Evolutionary conservation across 92 coral and sea anemone genomes (phyloP).

Genomic region (Phenganax stokvisi): DNA sequence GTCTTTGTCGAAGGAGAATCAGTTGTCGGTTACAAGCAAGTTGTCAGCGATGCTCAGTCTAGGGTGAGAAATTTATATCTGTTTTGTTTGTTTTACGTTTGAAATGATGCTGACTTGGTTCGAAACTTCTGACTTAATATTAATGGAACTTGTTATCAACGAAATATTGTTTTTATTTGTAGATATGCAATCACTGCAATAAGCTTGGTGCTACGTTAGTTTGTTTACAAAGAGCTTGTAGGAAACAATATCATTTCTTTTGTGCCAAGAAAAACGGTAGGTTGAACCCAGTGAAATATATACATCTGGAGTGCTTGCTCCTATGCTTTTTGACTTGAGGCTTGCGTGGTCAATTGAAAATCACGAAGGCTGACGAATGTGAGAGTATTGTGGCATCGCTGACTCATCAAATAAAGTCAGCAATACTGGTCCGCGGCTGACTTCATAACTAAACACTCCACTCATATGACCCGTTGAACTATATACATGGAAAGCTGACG

Average conservation of each 20-base stretch:
- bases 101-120: too few species aligned
- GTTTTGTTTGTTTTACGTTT: background rate
- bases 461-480: too few species aligned
- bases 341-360: too few species aligned
- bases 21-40: constrained; percentile 25
- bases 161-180: background rate
- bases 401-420: too few species aligned
- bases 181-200: constrained; percentile 26
- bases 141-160: background rate
- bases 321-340: too few species aligned
- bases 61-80: constrained; percentile 12
- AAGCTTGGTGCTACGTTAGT: constrained; percentile 28
- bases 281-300: background rate
- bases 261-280: constrained; percentile 24
- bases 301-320: background rate
- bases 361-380: background rate
- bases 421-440: too few species aligned
- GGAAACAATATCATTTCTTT: constrained; percentile 25
- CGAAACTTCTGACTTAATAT: background rate
- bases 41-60: constrained; percentile 20
- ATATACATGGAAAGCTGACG: too few species aligned
- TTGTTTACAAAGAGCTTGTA: constrained; percentile 30
- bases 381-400: too few species aligned
- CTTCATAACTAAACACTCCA: too few species aligned
- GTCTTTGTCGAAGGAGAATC: constrained; percentile 27